Percentiles rank a stretch among this genome's conserved stretches.
Evolutionary conservation across 2,888 invertebrate genomes (phyloP).

Genomic region (Cepaea hortensis): DNA sequence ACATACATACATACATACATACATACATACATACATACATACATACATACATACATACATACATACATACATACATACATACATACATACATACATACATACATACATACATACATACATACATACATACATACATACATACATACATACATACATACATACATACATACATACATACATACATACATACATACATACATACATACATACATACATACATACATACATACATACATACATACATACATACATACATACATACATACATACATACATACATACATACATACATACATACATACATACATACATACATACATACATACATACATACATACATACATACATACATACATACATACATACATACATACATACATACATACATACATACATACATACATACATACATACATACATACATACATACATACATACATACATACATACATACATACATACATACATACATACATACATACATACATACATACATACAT

Average conservation of each 20-base stretch:
- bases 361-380: not conserved
- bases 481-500: conserved; percentile 20
- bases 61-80: conserved; percentile 17
- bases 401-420: conserved; percentile 14
- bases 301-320: conserved; percentile 7
- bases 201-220: conserved; percentile 27
- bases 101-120: conserved; percentile 15
- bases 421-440: conserved; percentile 11
- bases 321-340: conserved; percentile 5
- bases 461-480: conserved; percentile 11
- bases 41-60: conserved; percentile 33
- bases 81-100: not conserved
- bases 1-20: conserved; percentile 13
- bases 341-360: conserved; percentile 1
- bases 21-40: conserved; percentile 32
- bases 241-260: conserved; percentile 28
- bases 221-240: conserved; percentile 23
- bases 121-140: not conserved
- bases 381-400: not conserved
- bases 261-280: conserved; percentile 28
- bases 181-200: conserved; percentile 16
- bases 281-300: conserved; percentile 23
- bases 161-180: conserved; percentile 13
- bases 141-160: not conserved
- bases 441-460: conserved; percentile 22